Percentiles rank a stretch among this genome's conserved stretches.
Evolutionary conservation across 2,888 invertebrate genomes (phyloP).

Genomic region (Tenthredo amoena): DNA sequence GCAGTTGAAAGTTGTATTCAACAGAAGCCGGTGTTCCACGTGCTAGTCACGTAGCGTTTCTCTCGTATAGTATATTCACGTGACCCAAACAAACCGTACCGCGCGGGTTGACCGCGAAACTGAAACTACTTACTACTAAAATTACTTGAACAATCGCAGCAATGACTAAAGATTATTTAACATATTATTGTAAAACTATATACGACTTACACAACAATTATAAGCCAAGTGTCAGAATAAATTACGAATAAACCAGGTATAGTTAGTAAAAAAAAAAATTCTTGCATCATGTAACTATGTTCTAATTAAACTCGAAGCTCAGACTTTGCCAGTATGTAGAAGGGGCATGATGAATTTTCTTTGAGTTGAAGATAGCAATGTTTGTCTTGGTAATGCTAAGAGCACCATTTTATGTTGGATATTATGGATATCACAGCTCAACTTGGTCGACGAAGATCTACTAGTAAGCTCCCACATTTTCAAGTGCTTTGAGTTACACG

Average conservation of each 20-base stretch:
- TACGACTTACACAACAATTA: neutral
- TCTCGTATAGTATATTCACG: neutral
- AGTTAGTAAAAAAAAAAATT: neutral
- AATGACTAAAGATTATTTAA: neutral
- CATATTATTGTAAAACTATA: neutral
- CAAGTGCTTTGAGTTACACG: neutral
- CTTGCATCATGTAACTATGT: neutral
- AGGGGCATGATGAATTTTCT: constrained; percentile 18
- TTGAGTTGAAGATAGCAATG: neutral
- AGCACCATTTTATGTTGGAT: constrained; percentile 20
- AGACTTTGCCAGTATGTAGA: constrained; percentile 11
- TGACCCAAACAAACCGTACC: neutral
- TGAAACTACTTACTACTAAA: no score
- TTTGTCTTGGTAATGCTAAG: constrained; percentile 5
- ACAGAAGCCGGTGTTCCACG: neutral
- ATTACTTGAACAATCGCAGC: neutral
- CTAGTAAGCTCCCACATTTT: constrained; percentile 34
- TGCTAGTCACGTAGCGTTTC: neutral
- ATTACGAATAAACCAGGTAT: neutral
- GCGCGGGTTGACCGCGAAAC: neutral
- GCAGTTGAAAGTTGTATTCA: neutral
- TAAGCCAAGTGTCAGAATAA: neutral
- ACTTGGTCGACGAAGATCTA: neutral
- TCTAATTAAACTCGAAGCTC: neutral
- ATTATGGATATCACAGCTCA: neutral